phyloP scores from a whole-genome alignment of 1,140 invertebrate genomes.

The Pygmarrhopalites habei region DNA sequence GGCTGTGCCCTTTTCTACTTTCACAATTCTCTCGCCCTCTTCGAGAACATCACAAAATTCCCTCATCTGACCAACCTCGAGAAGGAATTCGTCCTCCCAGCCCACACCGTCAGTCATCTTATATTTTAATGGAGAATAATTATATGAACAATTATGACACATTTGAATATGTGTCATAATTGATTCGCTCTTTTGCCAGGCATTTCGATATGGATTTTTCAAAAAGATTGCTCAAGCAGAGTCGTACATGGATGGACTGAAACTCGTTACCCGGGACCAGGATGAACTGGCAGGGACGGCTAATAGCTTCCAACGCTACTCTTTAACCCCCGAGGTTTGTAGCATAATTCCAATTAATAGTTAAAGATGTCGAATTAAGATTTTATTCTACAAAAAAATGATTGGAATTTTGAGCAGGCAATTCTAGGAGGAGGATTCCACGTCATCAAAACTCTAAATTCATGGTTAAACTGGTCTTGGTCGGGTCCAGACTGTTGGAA shows the following conservation, averaged over 20 bases:
- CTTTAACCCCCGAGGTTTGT: conserved; percentile 74
- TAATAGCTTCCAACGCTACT: conserved; percentile 72
- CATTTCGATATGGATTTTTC: conserved; percentile 80
- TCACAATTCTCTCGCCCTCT: too few relatives aligned
- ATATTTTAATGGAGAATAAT: too few relatives aligned
- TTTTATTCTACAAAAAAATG: too few relatives aligned
- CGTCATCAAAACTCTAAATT: neutral
- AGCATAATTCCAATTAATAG: too few relatives aligned
- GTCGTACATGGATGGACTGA: conserved; percentile 55
- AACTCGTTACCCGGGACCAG: conserved; percentile 59
- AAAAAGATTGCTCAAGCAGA: conserved; percentile 67
- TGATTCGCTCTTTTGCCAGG: too few relatives aligned
- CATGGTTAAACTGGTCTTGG: too few relatives aligned
- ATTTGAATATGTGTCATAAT: too few relatives aligned
- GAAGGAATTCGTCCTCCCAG: conserved; percentile 70
- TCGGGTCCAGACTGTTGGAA: neutral
- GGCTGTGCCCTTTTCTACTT: too few relatives aligned
- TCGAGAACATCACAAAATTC: conserved; percentile 74
- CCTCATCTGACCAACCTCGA: conserved; percentile 73
- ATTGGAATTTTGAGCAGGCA: neutral
- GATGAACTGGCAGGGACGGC: conserved; percentile 72
- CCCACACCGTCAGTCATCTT: conserved; percentile 70
- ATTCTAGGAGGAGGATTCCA: neutral
- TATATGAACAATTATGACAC: too few relatives aligned
- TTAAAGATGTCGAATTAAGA: too few relatives aligned